Base-by-base conservation (phyloP, 1,140 invertebrate species). In the Eriocheir sinensis region DNA sequence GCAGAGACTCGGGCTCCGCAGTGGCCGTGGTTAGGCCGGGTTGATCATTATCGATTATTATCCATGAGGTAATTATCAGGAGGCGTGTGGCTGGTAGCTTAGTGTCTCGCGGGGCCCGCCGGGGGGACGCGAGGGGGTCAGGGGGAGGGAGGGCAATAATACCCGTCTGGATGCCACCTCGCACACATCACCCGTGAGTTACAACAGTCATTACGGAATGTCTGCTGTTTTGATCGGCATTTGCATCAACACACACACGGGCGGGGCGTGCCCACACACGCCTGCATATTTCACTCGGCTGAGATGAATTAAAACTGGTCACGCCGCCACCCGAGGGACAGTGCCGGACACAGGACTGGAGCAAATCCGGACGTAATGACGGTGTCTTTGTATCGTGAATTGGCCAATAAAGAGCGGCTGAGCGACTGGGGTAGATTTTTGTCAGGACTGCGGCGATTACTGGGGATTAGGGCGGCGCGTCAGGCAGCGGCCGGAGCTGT, bases 341-440 rank as follows among this genome's bases (percentile, higher is more conserved):
- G 44, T 30, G 21, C 90, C n/a, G 79, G 91, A 48, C 34, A 48
- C 81, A 41, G 85, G 34, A 53, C 53, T 53, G 91, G 79, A 83
- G 48, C 91, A 93, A 86, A 93, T 48, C 81, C 44, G 80, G 60
- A 36, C 72, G 48, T 92, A 92, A 92, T 92, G 32, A 92, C 41
- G 91, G 79, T 85, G 91, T 86, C 80, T 30, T 48, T 86, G 79
- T 81, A 38, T 83, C 91, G 32, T 53, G 81, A 93, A 86, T 86
- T 53, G 91, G 9, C 41, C 81, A 41, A 93, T 93, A 86, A 93
- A 93, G 91, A 17, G 40, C 81, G 91, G 89, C 44, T 91, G 44
- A 79, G 53, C 53, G 89, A 93, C 44, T 83, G 17, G 15, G 48
- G 91, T 92, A 92, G 91, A 80, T 92, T 92, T 92, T 92, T 81